Evolutionary conservation across 2,113 vertebrate species (phyloP), one percentile per base, ranked within the genome.

Genomic region (Clarias magur): DNA sequence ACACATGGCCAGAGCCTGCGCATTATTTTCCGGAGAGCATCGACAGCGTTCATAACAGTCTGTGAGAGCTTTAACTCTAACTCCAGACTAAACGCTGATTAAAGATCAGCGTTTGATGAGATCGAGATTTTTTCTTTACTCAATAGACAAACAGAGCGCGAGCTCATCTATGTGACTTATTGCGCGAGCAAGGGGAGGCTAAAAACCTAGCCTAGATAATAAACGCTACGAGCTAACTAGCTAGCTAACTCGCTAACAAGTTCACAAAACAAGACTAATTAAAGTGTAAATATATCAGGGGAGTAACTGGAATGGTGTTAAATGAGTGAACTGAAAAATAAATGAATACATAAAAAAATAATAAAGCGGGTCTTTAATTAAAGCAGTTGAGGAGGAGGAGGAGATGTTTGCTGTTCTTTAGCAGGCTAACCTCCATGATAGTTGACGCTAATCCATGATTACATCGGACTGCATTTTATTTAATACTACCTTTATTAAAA

Each of bases 1-100:
- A 81, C 79, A 81, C 79, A 81, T 80, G 79, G 79, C 79, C 1
- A 80, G 10, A 62, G 10, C 30, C 79, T 62, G 3, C 42, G 73
- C 70, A 15, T 60, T 59, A 27, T 76, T 48, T 76, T 38, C 48
- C 15, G 0, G 34, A 23, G 2, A 34, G 27, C 27, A 56, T 23
- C 78, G 17, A 4, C 16, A 21, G 72, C 34, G n/a, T 48, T n/a
- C 59, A 56, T 48, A 48, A 6, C 7, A 75, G 25, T 8, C 70
- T 6, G n/a, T 15, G 1, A 21, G 25, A 53, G 70, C 23, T 13
- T 42, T 38, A 48, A 48, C 48, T 62, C 56, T 16, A 59, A 53
- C 11, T 7, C 23, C 1, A 54, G 1, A 42, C 3, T 10, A 48
- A 25, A 25, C 21, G 19, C 75, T 3, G 23, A 54, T 4, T 30